phyloP scores from a whole-genome alignment of 2,113 vertebrate species.

The Dendrocopos noguchii region DNA sequence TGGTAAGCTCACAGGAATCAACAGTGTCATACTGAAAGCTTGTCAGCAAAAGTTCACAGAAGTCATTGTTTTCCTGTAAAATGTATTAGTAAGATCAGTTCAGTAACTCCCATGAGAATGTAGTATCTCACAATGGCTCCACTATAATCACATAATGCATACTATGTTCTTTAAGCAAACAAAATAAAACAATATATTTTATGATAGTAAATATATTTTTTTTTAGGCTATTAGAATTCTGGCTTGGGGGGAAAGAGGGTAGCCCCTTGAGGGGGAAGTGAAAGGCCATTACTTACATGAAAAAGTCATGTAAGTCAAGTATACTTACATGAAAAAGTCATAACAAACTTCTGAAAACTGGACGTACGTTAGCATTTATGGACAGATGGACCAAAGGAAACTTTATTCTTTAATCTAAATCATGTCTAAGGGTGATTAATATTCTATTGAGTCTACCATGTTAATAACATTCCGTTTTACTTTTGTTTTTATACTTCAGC shows the following conservation, averaged over 20 bases:
- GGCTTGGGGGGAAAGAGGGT: neutral
- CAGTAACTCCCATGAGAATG: neutral
- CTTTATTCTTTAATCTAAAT: conserved; percentile 8
- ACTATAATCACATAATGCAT: accelerated
- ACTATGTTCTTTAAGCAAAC: neutral
- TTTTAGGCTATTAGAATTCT: neutral
- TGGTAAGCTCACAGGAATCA: neutral
- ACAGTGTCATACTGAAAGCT: neutral
- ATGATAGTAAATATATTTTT: neutral
- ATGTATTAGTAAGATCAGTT: neutral
- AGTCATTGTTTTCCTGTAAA: neutral
- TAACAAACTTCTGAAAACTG: neutral
- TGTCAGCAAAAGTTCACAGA: neutral
- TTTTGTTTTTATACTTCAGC: conserved; percentile 13
- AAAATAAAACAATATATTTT: neutral
- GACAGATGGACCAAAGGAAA: neutral
- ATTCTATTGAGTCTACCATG: neutral
- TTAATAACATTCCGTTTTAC: neutral
- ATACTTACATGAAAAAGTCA: neutral
- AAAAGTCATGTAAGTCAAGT: too few species aligned
- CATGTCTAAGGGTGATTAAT: neutral
- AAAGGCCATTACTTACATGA: neutral
- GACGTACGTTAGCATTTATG: accelerated
- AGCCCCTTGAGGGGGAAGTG: accelerated
- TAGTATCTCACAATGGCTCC: neutral